These are phyloP conservation scores for Chrysolina americana DNA, from an alignment of 2,888 invertebrate species.

Conservation along the genomic window DNA sequence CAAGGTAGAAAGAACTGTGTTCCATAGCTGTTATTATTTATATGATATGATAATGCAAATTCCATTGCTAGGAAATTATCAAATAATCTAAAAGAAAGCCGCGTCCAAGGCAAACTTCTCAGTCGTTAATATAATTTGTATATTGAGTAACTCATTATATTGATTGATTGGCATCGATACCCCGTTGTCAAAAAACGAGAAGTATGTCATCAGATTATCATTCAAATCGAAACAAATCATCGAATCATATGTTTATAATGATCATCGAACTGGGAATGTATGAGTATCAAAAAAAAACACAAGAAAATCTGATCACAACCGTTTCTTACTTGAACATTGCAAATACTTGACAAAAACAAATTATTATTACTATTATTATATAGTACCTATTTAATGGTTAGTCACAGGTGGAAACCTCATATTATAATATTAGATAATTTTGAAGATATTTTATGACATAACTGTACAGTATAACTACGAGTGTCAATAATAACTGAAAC, in stretches of 20 bases:
- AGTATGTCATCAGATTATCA: background rate
- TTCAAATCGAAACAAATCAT: background rate
- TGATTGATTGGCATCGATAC: conserved; percentile 2
- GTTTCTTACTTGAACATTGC: no score
- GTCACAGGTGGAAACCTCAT: no score
- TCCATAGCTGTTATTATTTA: background rate
- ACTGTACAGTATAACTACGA: no score
- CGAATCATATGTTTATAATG: background rate
- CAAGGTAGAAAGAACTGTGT: background rate
- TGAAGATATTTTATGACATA: no score
- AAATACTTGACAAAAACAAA: no score
- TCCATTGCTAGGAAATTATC: conserved; percentile 26
- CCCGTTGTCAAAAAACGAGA: conserved; percentile 10
- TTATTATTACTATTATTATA: no score
- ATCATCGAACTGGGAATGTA: no score
- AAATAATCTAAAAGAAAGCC: conserved; percentile 42
- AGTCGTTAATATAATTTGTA: conserved; percentile 3
- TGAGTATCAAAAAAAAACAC: no score
- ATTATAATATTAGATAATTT: no score
- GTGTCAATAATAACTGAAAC: no score
- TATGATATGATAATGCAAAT: background rate
- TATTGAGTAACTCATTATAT: conserved; percentile 6
- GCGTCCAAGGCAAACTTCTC: conserved; percentile 39
- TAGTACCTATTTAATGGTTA: no score
- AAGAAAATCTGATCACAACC: no score